Evolutionary conservation across 2,113 vertebrate species (phyloP), one percentile per base, ranked within the genome.

Genomic region (Ceyx cyanopectus): DNA sequence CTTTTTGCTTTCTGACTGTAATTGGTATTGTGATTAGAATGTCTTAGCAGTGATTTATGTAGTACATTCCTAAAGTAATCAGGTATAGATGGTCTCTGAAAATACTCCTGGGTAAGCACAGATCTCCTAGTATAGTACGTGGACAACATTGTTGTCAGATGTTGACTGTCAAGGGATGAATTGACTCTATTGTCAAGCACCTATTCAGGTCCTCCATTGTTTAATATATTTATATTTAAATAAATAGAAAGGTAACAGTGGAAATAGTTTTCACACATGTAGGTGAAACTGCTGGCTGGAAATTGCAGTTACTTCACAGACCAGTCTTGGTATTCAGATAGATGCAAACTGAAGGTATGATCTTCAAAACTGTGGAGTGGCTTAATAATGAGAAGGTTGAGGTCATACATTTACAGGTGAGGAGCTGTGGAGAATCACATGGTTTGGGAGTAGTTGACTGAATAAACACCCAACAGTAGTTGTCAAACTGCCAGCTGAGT

Each of bases 281-380:
- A 16, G 51, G 24, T 77, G 29, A 51, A 63, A 14, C 56, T 76
- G 22, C n/a, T 76, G 62, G 24, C 24, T 69, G 30, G 41, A 34
- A 66, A 16, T 41, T 43, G 62, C 68, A 43, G 10, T 40, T 69
- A 19, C 16, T 40, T 81, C 34, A 37, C 27, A 70, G 37, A 76
- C 14, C 20, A 27, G 60, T 12, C 32, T 65, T 54, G 72, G 32
- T 66, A 43, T 26, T 43, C 7, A 2, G 24, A 6, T 60, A 66
- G 21, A 10, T 6, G 2, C 29, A 27, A 30, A 7, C 46, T 54
- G 40, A 43, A 23, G 51, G 24, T 53, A 10, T 0, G 4, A 19
- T 51, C 32, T 51, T 56, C 57, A 19, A 53, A 73, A 27, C 15
- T 4, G 2, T 23, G 17, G 54, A 82, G 34, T 29, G 34, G 8